phyloP scores from a whole-genome alignment of 2,797 vertebrate genomes.

The Amphiprion clarkii region DNA sequence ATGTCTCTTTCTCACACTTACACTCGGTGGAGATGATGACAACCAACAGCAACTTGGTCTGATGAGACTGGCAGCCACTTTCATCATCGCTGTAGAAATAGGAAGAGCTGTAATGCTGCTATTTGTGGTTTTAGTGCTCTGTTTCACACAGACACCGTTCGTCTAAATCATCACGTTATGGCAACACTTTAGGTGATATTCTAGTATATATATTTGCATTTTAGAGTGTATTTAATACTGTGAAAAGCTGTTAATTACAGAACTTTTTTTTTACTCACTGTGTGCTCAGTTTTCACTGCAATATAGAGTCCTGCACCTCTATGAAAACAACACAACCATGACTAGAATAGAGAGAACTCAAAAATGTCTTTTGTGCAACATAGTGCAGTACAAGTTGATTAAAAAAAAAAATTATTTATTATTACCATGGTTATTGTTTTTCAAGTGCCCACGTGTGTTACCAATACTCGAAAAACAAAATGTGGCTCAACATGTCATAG shows the following conservation, averaged over 20 bases:
- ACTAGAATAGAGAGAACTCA: too few species aligned
- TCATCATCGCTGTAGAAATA: slow-evolving; percentile 55
- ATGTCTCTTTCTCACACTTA: slow-evolving; percentile 17
- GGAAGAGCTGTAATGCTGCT: slow-evolving; percentile 30
- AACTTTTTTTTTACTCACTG: too few species aligned
- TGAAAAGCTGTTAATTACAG: neutral
- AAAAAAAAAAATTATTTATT: too few species aligned
- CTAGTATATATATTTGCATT: neutral
- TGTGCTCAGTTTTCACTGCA: too few species aligned
- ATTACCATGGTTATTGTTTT: too few species aligned
- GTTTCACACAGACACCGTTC: neutral
- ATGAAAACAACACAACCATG: too few species aligned
- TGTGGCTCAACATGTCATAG: too few species aligned
- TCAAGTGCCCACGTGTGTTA: too few species aligned
- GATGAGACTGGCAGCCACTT: slow-evolving; percentile 44
- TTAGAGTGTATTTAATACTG: neutral
- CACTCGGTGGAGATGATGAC: slow-evolving; percentile 46
- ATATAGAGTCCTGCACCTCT: too few species aligned
- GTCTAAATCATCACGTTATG: neutral
- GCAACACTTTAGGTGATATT: neutral
- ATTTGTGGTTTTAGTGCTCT: slow-evolving; percentile 34
- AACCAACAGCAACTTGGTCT: slow-evolving; percentile 44
- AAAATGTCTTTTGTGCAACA: too few species aligned
- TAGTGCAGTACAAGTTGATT: too few species aligned
- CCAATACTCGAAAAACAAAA: too few species aligned